Evolutionary conservation across 2,797 vertebrate species (phyloP).

Genomic region (Molossus molossus): DNA sequence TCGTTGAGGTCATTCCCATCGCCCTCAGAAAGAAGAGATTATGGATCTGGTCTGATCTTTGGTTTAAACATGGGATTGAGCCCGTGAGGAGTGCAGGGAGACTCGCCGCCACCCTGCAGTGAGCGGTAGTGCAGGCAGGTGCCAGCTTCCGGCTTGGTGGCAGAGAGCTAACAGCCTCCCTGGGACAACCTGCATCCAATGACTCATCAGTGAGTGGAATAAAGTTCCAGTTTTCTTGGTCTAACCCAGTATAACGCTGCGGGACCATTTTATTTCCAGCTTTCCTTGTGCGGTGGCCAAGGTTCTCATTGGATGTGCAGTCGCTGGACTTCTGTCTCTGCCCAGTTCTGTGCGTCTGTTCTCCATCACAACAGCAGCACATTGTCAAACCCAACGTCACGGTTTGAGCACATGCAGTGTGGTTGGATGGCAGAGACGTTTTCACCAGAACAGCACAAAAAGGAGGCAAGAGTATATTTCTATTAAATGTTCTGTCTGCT

Average conservation of each 20-base stretch:
- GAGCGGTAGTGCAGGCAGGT: not conserved
- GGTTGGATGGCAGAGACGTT: not conserved
- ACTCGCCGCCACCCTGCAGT: fast-evolving
- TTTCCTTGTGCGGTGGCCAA: not conserved
- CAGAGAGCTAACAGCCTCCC: not conserved
- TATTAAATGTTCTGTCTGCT: not conserved
- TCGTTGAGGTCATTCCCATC: not conserved
- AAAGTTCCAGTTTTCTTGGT: not conserved
- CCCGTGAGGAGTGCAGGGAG: fast-evolving
- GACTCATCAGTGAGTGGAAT: not conserved
- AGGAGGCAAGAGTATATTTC: not conserved
- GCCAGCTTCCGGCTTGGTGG: not conserved
- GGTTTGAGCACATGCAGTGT: not conserved
- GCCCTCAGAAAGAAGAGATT: not conserved
- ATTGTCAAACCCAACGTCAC: not conserved
- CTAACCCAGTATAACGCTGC: not conserved
- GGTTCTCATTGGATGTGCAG: not conserved
- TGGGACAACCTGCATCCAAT: not conserved
- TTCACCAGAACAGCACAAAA: not conserved
- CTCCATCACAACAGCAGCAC: fast-evolving
- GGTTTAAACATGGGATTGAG: not conserved
- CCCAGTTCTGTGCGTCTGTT: not conserved
- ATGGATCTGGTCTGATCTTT: not conserved
- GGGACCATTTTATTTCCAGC: not conserved
- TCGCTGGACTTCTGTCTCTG: not conserved